These are phyloP conservation scores for Microcebus lehilahytsara DNA, from an alignment of 2,113 vertebrate genomes.

Conservation along the genomic window DNA sequence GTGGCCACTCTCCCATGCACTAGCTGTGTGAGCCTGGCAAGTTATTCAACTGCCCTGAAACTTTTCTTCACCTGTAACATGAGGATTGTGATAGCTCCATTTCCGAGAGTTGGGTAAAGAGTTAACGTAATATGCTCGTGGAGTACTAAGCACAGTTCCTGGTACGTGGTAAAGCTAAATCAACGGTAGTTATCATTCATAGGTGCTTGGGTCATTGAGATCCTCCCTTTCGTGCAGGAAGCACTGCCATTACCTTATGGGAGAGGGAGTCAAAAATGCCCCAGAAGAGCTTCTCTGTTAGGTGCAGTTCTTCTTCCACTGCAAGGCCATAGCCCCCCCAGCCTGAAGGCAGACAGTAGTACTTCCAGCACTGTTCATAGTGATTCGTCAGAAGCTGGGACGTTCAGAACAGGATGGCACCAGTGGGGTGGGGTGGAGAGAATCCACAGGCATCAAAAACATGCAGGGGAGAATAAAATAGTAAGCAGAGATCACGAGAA, in stretches of 20 bases:
- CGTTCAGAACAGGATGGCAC: conserved; percentile 53
- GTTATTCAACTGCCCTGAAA: neutral
- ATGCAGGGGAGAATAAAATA: neutral
- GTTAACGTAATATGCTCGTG: neutral
- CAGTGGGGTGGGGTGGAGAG: neutral
- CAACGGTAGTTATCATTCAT: too few species aligned
- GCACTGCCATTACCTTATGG: conserved; percentile 89
- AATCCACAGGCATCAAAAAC: conserved; percentile 15
- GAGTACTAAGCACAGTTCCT: neutral
- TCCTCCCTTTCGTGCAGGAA: neutral
- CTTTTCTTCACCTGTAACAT: neutral
- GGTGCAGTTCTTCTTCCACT: conserved; percentile 95
- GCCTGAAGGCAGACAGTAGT: conserved; percentile 97
- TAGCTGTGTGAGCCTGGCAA: neutral
- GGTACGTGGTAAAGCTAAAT: neutral
- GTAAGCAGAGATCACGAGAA: neutral
- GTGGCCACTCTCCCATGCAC: neutral
- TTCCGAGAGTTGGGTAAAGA: neutral
- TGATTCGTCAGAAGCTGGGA: conserved; percentile 95
- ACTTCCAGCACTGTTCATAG: conserved; percentile 99
- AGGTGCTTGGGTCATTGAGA: rapidly evolving
- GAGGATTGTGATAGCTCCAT: neutral
- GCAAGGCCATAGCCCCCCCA: conserved; percentile 95
- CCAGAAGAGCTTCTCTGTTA: conserved; percentile 99
- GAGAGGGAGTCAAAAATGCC: conserved; percentile 98